Evolutionary conservation across 2,797 vertebrate species (phyloP).

Genomic region (Kryptopterus vitreolus): DNA sequence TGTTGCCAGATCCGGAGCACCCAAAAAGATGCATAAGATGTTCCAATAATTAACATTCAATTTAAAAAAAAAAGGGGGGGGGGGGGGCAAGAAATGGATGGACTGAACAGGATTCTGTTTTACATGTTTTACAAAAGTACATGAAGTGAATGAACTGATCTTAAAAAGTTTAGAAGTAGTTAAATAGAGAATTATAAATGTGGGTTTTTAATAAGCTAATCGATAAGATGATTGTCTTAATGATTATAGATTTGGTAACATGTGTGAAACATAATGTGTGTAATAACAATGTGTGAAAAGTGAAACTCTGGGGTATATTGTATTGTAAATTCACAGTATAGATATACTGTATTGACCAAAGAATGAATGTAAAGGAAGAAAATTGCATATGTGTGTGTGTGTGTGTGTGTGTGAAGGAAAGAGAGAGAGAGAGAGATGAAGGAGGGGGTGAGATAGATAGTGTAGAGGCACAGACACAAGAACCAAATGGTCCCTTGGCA

Average conservation of each 20-base stretch:
- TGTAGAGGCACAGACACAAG: conserved; percentile 51
- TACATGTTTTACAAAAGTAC: not conserved
- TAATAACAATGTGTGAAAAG: no score
- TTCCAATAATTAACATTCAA: not conserved
- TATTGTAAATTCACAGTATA: no score
- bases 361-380: not conserved
- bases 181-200: not conserved
- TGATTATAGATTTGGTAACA: not conserved
- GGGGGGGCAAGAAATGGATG: not conserved
- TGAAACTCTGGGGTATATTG: not conserved
- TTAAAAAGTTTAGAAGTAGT: no score
- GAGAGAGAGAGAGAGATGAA: not conserved
- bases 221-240: not conserved
- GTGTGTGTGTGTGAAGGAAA: conserved; percentile 36
- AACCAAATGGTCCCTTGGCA: conserved; percentile 66
- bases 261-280: not conserved
- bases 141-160: not conserved
- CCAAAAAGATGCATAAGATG: not conserved
- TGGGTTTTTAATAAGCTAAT: not conserved
- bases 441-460: conserved; percentile 32
- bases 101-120: not conserved
- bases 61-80: not conserved
- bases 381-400: no score
- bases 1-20: not conserved
- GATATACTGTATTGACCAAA: not conserved